Base-by-base conservation (phyloP, 2,797 vertebrate genomes). In the Remorina albescens region DNA sequence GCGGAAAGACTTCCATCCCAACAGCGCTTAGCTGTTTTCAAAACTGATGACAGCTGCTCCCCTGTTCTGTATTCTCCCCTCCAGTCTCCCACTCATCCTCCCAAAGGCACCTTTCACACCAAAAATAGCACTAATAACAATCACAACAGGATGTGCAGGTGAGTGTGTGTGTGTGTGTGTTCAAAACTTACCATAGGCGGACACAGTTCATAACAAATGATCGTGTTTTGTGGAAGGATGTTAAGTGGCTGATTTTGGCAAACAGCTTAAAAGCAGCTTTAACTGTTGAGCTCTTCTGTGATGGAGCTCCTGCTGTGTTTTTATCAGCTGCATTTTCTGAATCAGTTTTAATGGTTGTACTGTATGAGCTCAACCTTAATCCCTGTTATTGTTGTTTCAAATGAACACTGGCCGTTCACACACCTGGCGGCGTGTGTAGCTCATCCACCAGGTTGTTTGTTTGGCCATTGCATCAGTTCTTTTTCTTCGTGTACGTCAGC, bases 51-150 rank as follows among this genome's bases (percentile, higher is more conserved):
- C 47, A 50, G 47, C 47, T 50, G 47, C 47, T 50, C 12, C 11
- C 26, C 51, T 53, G 36, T 59, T 67, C 21, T 30, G 26, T 55
- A n/a, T 42, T 60, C 66, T 36, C 21, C 15, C 49, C 5, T 26
- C 23, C 1, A 9, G 36, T 21, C 32, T 18, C 30, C 21, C 30
- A 34, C 18, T 47, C 28, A 4, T 25, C 32, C 5, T 32, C 34
- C 56, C 59, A 4, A 4, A 67, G 53, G 71, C 76, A 34, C 44
- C 44, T 6, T 50, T 59, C 53, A 71, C 13, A 36, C 44, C 46
- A 39, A 58, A 73, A 79, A 76, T 61, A 67, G 58, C 53, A 5
- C 13, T 7, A 25, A 65, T 59, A 70, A 72, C 56, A 59, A 64
- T 30, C 60, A 13, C 51, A 55, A 10, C 41, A 50, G 23, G 19